phyloP scores from a whole-genome alignment of 2,797 vertebrate species.

The Botia kubotai region DNA sequence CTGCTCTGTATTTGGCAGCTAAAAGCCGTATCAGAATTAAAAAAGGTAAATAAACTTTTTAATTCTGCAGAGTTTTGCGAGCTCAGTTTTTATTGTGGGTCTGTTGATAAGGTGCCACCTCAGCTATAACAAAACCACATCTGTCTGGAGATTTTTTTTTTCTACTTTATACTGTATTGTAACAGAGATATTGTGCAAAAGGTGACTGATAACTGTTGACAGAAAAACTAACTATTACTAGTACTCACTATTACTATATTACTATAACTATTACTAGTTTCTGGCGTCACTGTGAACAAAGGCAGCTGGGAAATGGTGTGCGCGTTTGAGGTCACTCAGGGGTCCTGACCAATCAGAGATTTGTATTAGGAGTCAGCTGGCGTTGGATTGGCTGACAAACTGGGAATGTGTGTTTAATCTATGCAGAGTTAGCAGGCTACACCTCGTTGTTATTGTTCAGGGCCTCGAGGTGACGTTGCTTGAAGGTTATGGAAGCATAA shows the following conservation, averaged over 20 bases:
- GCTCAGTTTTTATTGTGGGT: background rate
- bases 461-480: too few relatives aligned
- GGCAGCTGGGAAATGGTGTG: slow-evolving; percentile 66
- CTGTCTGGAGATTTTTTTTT: slow-evolving; percentile 31
- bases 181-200: slow-evolving; percentile 60
- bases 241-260: slow-evolving; percentile 58
- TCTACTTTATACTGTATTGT: slow-evolving; percentile 6
- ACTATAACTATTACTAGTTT: slow-evolving; percentile 49
- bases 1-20: background rate
- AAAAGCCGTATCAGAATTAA: background rate
- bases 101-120: background rate
- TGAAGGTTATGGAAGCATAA: too few relatives aligned
- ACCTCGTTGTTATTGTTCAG: too few relatives aligned
- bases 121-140: slow-evolving; percentile 9
- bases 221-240: slow-evolving; percentile 64
- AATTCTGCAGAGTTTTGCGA: background rate
- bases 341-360: slow-evolving; percentile 66
- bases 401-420: too few relatives aligned
- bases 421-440: too few relatives aligned
- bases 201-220: background rate
- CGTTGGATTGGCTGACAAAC: slow-evolving; percentile 47
- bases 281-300: slow-evolving; percentile 75
- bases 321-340: slow-evolving; percentile 69
- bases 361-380: slow-evolving; percentile 60
- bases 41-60: background rate